A percentile compares a stretch with the other conserved stretches of the same genome.
Conservation (phyloP, 2,113 vertebrate genomes). For the Elephantulus edwardii region DNA sequence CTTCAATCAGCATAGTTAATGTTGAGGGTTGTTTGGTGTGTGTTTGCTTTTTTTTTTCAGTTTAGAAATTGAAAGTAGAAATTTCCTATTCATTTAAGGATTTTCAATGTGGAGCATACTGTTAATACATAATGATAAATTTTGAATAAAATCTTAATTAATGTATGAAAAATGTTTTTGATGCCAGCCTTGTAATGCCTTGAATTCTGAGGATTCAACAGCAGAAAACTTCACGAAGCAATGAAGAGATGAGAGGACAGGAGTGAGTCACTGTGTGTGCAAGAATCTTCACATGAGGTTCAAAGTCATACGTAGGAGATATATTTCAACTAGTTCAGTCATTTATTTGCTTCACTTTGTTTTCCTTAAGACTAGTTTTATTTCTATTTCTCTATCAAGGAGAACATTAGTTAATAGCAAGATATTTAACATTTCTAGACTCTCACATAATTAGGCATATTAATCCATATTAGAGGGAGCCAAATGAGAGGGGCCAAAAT, state of each 20-base stretch:
- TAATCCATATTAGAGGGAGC: neutral
- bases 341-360: neutral
- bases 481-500: neutral
- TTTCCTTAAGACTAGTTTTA: slow-evolving; percentile 23
- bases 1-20: neutral
- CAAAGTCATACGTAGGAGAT: neutral
- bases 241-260: neutral
- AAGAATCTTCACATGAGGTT: neutral
- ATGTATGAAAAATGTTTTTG: neutral
- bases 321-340: neutral
- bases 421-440: neutral
- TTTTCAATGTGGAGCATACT: neutral
- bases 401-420: slow-evolving; percentile 29
- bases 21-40: too few relatives aligned
- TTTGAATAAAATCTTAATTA: neutral
- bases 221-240: neutral
- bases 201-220: neutral
- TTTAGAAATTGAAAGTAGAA: neutral
- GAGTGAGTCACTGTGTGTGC: neutral
- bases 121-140: neutral
- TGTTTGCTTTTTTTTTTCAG: neutral
- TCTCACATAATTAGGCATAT: neutral
- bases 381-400: neutral
- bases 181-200: neutral
- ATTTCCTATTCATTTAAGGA: neutral